phyloP scores from a whole-genome alignment of 2,113 vertebrate species.

The Heliornis fulica region DNA sequence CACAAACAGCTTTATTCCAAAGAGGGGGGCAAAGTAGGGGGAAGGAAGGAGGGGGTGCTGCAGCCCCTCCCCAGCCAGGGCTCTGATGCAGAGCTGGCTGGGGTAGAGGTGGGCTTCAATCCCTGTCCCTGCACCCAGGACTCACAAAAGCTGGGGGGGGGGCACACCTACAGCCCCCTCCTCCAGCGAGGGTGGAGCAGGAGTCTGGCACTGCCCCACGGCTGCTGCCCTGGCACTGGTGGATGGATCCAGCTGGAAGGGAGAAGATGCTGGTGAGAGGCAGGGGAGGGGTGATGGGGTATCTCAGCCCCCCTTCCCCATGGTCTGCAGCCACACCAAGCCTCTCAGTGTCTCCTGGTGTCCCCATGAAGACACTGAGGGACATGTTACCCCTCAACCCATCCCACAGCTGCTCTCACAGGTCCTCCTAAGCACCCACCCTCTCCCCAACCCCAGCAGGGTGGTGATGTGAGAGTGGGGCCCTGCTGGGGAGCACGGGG shows the following conservation, averaged over 20 bases:
- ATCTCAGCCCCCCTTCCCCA: not conserved
- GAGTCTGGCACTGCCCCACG: fast-evolving
- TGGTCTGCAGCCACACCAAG: not conserved
- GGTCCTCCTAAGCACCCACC: not conserved
- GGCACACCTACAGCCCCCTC: not conserved
- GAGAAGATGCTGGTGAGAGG: fast-evolving
- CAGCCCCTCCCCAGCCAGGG: not conserved
- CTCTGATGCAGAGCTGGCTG: not conserved
- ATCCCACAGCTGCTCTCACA: too few species aligned
- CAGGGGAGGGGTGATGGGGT: not conserved
- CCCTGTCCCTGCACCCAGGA: not conserved
- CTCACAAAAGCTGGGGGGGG: not conserved
- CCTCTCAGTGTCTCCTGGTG: not conserved
- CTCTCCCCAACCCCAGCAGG: too few species aligned
- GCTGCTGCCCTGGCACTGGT: not conserved
- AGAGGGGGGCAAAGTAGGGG: fast-evolving
- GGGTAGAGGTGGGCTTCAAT: not conserved
- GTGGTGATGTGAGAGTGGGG: not conserved
- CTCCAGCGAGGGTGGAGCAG: fast-evolving
- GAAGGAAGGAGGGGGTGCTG: not conserved
- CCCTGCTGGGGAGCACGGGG: not conserved
- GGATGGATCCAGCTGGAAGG: not conserved
- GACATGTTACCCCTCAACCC: too few species aligned
- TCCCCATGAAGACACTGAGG: too few species aligned
- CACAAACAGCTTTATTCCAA: not conserved